Base-by-base conservation (phyloP, 1,140 invertebrate species). In the Bombus breviceps region DNA sequence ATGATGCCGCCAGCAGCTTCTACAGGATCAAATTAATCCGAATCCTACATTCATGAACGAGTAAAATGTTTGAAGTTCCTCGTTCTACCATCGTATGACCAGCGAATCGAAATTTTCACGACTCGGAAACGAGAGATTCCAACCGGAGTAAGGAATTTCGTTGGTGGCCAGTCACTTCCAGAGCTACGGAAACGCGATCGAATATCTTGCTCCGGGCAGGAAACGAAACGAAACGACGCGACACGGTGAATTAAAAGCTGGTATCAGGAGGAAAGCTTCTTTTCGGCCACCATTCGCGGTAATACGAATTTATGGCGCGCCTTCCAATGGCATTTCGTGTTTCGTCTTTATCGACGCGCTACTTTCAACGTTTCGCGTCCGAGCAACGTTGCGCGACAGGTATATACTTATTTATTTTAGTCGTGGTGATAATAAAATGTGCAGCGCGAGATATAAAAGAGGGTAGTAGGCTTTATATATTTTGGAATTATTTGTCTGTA, bases 261-360 rank as follows among this genome's bases (percentile, higher is more conserved):
- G 37, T 0, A 43, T 13, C 10, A 53, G 32, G 5, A 8, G 72
- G 25, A 53, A 83, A 83, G 81, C 81, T 83, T 76, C 81, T 83
- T 76, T 83, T 66, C 41, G 18, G 18, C 13, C 41, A 18, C 37
- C 18, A 32, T 53, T 41, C n/a, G 10, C n/a, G 34, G 59, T 76
- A 83, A 83, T 68, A 57, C 81, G 73, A 68, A 83, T 83, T 83
- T 83, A 83, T 68, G 72, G 59, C 18, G 3, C 34, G 53, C 22
- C n/a, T 41, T 22, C n/a, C 34, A 39, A 47, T 18, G 32, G 41
- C 18, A 53, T 62, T 41, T 59, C 69, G 37, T 80, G 66, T 66
- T 41, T 32, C 64, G 77, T 28, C 43, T 69, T n/a, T 34, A 22
- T 72, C 79, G 68, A 32, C 15, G 37, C 10, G 28, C 1, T 32